phyloP scores from a whole-genome alignment of 2,113 vertebrate species.

The Stegostoma tigrinum region DNA sequence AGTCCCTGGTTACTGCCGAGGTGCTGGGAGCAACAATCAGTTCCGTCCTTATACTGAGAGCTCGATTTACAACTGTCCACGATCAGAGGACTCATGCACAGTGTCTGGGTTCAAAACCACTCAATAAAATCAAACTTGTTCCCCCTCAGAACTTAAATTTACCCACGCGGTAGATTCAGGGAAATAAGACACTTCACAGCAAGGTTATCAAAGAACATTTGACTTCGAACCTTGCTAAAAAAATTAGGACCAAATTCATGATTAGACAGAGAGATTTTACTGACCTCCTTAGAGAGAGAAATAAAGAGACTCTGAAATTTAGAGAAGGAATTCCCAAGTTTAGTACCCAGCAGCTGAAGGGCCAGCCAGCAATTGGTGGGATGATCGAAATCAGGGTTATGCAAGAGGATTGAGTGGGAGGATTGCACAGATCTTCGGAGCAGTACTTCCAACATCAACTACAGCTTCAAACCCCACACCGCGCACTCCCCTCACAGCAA shows the following conservation, averaged over 20 bases:
- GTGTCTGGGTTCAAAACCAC: background rate
- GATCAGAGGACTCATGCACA: background rate
- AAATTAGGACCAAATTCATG: background rate
- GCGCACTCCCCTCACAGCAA: background rate
- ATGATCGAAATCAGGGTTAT: background rate
- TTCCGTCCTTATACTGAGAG: background rate
- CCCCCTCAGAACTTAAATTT: background rate
- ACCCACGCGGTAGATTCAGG: background rate
- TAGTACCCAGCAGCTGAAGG: background rate
- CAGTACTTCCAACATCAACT: background rate
- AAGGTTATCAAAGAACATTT: background rate
- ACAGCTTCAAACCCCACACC: background rate
- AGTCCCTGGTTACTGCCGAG: background rate
- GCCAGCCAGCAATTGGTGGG: background rate
- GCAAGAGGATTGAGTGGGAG: background rate
- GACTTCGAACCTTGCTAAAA: background rate
- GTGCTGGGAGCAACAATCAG: background rate
- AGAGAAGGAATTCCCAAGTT: background rate
- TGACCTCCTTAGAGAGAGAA: background rate
- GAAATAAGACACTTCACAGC: background rate
- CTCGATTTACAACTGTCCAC: background rate
- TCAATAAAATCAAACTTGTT: background rate
- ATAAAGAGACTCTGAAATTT: background rate
- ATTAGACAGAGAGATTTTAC: background rate
- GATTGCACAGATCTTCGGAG: background rate